Evolutionary conservation across 1,140 invertebrate genomes (phyloP).

Genomic region (Bombus fervidus): DNA sequence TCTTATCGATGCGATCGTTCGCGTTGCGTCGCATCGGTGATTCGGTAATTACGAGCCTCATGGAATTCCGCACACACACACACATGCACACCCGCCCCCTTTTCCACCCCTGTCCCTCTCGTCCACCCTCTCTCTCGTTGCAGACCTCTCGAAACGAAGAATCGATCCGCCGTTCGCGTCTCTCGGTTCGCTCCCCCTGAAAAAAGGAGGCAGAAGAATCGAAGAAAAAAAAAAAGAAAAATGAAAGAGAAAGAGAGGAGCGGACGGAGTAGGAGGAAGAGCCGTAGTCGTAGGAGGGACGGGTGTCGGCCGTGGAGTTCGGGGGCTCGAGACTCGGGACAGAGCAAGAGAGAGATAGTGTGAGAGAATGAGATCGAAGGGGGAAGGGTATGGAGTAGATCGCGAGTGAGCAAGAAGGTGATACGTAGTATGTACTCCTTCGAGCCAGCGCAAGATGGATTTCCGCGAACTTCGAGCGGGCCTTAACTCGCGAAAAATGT

Average conservation of each 20-base stretch:
- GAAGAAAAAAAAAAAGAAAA: conserved; percentile 61
- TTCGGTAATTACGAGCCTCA: conserved; percentile 57
- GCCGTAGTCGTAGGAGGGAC: not conserved
- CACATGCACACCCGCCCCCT: conserved; percentile 10
- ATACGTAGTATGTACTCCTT: conserved; percentile 24
- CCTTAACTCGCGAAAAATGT: conserved; percentile 75
- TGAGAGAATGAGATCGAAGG: conserved; percentile 33
- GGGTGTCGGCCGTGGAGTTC: not conserved
- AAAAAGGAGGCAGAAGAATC: conserved; percentile 67
- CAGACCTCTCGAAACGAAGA: conserved; percentile 65
- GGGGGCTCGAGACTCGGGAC: not conserved
- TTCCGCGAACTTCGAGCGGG: conserved; percentile 69
- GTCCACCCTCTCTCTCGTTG: conserved; percentile 28
- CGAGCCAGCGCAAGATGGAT: conserved; percentile 71
- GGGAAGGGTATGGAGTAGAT: not conserved
- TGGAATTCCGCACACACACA: not conserved
- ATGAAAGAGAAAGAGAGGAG: conserved; percentile 35
- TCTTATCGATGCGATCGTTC: conserved; percentile 45
- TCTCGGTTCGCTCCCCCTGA: conserved; percentile 61
- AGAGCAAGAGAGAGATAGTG: conserved; percentile 35
- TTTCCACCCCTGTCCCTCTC: not conserved
- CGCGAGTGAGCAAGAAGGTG: conserved; percentile 43
- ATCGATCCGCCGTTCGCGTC: conserved; percentile 72
- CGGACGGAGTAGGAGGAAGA: conserved; percentile 33
- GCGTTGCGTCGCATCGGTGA: conserved; percentile 10